Conservation (phyloP, 2,888 invertebrate genomes). For the Pristionchus fissidentatus region DNA sequence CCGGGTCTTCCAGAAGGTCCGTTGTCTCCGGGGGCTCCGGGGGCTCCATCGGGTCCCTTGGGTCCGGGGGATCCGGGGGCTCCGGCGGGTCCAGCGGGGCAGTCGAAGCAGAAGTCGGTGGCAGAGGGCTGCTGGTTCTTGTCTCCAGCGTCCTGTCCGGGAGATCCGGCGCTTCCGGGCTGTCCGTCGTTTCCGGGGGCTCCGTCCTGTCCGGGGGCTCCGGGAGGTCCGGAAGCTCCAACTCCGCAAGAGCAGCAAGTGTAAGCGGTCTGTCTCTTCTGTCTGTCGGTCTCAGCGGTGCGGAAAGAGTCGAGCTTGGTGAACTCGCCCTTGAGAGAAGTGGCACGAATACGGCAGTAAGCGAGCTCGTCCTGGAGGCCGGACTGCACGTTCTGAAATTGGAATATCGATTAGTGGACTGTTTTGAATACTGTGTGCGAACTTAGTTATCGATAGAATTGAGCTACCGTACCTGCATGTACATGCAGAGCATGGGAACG, state of each 20-base stretch:
- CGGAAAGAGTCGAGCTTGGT: constrained; percentile 51
- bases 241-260: constrained; percentile 64
- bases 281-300: constrained; percentile 46
- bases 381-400: constrained; percentile 70
- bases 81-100: constrained; percentile 66
- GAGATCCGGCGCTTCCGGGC: constrained; percentile 59
- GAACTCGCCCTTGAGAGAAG: constrained; percentile 69
- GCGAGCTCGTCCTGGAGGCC: constrained; percentile 70
- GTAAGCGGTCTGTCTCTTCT: constrained; percentile 51
- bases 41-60: constrained; percentile 56
- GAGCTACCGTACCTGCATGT: constrained; percentile 65
- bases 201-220: constrained; percentile 56
- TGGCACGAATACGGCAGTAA: constrained; percentile 71
- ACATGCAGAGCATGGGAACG: constrained; percentile 73
- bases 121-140: constrained; percentile 52
- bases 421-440: background rate
- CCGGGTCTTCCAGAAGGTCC: constrained; percentile 57
- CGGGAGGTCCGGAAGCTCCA: constrained; percentile 59
- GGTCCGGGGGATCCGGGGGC: constrained; percentile 63
- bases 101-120: constrained; percentile 67
- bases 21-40: constrained; percentile 60
- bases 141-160: constrained; percentile 55
- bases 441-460: background rate
- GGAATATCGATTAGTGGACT: background rate
- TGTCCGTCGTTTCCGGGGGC: constrained; percentile 58